Evolutionary conservation across 2,888 invertebrate species (phyloP).

Genomic region (Julus scandinavius): DNA sequence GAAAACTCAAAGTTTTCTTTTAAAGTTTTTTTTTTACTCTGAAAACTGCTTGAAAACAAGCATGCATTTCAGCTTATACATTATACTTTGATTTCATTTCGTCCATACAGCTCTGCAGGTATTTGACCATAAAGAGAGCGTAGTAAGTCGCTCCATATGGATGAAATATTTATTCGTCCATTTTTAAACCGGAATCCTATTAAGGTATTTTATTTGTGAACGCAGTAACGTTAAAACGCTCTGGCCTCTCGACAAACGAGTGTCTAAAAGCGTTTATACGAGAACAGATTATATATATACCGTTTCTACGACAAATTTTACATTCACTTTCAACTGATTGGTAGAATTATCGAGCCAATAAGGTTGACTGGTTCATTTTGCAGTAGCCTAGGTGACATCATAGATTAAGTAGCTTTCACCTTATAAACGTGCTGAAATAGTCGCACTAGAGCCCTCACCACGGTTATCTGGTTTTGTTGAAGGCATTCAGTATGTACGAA

Average conservation of each 20-base stretch:
- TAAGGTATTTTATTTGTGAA: not conserved
- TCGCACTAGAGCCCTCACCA: not conserved
- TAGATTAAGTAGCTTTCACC: not conserved
- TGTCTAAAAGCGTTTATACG: not conserved
- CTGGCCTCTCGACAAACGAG: not conserved
- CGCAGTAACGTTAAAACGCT: not conserved
- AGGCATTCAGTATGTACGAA: no score
- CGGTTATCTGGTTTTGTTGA: not conserved
- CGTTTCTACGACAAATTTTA: not conserved
- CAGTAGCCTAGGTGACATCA: not conserved
- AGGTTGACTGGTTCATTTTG: not conserved
- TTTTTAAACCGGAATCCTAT: not conserved
- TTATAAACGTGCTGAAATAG: not conserved
- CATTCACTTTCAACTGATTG: not conserved
- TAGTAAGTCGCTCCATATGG: not conserved
- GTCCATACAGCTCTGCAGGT: not conserved
- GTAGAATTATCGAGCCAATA: not conserved
- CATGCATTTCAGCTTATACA: not conserved
- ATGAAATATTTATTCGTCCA: not conserved
- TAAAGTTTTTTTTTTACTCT: not conserved
- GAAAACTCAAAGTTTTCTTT: not conserved
- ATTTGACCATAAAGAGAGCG: not conserved
- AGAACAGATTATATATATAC: not conserved
- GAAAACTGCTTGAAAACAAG: not conserved
- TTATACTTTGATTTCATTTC: conserved; percentile 1